Evolutionary conservation across 2,113 vertebrate genomes (phyloP).

Genomic region (Apteryx mantelli): DNA sequence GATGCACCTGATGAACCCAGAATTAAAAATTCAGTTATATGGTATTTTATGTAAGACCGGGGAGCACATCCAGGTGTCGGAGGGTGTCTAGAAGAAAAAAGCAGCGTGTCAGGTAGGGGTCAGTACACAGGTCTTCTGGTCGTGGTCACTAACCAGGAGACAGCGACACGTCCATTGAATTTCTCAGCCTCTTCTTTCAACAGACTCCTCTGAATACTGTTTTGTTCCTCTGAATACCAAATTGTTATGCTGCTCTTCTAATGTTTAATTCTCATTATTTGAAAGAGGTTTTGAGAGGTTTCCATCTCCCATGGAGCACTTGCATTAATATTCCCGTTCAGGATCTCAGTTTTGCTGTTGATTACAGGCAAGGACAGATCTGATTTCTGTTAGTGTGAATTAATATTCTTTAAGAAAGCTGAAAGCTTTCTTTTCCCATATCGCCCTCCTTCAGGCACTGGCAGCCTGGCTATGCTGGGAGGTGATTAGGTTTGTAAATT

Average conservation of each 20-base stretch:
- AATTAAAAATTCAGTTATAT: neutral
- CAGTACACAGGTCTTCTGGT: fast-evolving
- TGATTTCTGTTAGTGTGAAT: neutral
- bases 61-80: neutral
- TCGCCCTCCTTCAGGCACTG: slow-evolving; percentile 17
- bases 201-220: neutral
- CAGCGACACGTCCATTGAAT: neutral
- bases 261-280: slow-evolving; percentile 10
- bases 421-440: slow-evolving; percentile 31
- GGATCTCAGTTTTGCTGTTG: slow-evolving; percentile 18
- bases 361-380: slow-evolving; percentile 24
- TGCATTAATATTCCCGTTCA: slow-evolving; percentile 47
- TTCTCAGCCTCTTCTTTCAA: neutral
- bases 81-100: neutral
- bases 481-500: slow-evolving; percentile 66
- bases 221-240: neutral
- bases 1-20: neutral
- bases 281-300: slow-evolving; percentile 15
- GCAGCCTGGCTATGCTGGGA: slow-evolving; percentile 21
- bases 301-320: slow-evolving; percentile 25
- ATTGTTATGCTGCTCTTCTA: neutral
- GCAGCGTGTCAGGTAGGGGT: fast-evolving
- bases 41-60: neutral
- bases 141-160: neutral
- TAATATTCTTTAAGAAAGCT: slow-evolving; percentile 39